Evolutionary conservation across 2,797 vertebrate species (phyloP).

Genomic region (Tolypeutes matacus): DNA sequence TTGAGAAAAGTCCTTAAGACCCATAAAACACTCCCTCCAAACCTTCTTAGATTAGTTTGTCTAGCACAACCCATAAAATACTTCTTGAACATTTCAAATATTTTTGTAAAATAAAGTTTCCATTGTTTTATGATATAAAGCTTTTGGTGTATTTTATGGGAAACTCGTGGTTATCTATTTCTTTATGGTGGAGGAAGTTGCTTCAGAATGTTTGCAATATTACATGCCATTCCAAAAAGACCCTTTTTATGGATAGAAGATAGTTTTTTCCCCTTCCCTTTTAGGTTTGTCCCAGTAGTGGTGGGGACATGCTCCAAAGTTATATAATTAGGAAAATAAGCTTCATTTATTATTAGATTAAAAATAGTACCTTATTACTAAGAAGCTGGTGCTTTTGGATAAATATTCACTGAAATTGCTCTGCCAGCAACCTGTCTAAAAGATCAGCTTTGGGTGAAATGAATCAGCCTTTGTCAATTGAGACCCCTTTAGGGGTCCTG

Average conservation of each 20-base stretch:
- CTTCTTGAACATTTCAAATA: not conserved
- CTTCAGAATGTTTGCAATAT: not conserved
- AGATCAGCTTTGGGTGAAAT: not conserved
- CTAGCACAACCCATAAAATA: rapidly evolving
- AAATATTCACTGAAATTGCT: not conserved
- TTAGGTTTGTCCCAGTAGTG: not conserved
- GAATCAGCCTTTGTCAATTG: not conserved
- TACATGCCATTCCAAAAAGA: not conserved
- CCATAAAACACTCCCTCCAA: not conserved
- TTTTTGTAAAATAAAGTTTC: conserved; percentile 34
- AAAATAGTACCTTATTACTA: not conserved
- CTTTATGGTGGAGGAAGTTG: not conserved
- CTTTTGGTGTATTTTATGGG: not conserved
- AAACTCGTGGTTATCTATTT: not conserved
- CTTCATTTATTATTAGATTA: not conserved
- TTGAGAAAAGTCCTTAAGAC: not conserved
- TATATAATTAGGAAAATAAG: not conserved
- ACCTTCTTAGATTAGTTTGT: not conserved
- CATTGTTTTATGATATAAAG: conserved; percentile 16
- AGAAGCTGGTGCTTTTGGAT: not conserved
- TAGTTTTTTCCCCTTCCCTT: not conserved
- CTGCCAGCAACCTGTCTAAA: not conserved
- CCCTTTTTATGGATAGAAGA: not conserved
- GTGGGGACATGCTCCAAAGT: not conserved
- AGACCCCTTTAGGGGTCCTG: not conserved